Evolutionary conservation across 2,888 invertebrate species (phyloP), one percentile per base, ranked within the genome.

Genomic region (Luperina testacea): DNA sequence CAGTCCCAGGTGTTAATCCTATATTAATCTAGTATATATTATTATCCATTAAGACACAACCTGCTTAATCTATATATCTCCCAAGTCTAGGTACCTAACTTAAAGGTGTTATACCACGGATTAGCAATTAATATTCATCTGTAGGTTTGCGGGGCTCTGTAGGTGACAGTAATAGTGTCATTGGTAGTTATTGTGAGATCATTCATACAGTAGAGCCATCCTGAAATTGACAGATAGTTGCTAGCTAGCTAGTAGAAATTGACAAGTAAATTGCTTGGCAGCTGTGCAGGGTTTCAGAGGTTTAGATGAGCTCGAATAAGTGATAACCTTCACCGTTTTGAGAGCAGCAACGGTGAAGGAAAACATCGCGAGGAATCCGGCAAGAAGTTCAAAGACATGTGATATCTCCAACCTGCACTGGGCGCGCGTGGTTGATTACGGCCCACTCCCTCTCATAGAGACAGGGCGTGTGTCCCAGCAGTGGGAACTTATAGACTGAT

Each of bases 91-190:
- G 17, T 17, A 61, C 27, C 32, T 32, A 27, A 38, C 13, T 57
- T 11, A 15, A 1, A 15, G 17, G 65, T 45, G 32, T 63, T 74
- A 5, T 13, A 57, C 15, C 2, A 64, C 4, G n/a, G 64, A 75
- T 70, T 70, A 75, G 8, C 72, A 53, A 73, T 75, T 75, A 78
- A 71, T 82, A 85, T 85, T 67, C 65, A 64, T 24, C n/a, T 27
- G 17, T 45, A 65, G 8, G 51, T 2, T 45, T 48, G 15, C 2
- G 20, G 0, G 11, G 57, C 24, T 57, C 57, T 57, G 17, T 32
- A 15, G 17, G 8, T 24, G 48, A 9, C 42, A 72, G 64, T 70
- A 74, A 68, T 74, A 24, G 67, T n/a, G 42, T 24, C 27, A 67
- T 73, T 75, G 73, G 53, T 27, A n/a, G 78, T 13, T 77, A 72